A percentile compares a stretch with the other conserved stretches of the same genome.
phyloP scores from a whole-genome alignment of 2,113 vertebrate genomes.

The Xyrauchen texanus region DNA sequence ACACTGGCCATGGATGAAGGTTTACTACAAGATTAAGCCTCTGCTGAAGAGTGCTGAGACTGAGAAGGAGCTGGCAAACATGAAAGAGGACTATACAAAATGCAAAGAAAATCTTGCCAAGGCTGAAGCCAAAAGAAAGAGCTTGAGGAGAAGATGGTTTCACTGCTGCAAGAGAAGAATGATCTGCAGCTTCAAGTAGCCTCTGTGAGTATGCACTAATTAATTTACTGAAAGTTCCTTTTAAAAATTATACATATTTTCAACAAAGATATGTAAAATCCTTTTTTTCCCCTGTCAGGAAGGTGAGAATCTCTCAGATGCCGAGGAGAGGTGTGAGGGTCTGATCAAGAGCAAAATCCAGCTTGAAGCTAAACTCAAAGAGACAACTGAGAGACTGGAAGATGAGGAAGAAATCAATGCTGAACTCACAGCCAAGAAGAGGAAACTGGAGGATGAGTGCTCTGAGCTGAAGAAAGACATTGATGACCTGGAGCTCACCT shows the following conservation, averaged over 20 bases:
- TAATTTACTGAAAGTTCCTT: too few species aligned
- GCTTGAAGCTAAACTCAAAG: conserved; percentile 59
- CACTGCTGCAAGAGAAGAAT: conserved; percentile 53
- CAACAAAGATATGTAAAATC: background rate
- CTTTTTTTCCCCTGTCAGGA: conserved; percentile 51
- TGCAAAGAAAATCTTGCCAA: conserved; percentile 47
- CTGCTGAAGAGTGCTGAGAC: conserved; percentile 58
- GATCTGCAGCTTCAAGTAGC: conserved; percentile 52
- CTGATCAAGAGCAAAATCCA: conserved; percentile 61
- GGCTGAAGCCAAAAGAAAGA: conserved; percentile 51
- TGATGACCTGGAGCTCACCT: conserved; percentile 77
- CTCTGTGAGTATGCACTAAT: conserved; percentile 36
- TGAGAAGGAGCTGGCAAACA: conserved; percentile 48
- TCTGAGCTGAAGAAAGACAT: conserved; percentile 82
- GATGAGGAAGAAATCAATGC: conserved; percentile 78
- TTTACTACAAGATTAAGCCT: conserved; percentile 58
- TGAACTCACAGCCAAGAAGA: conserved; percentile 77
- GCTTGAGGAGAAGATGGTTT: conserved; percentile 52
- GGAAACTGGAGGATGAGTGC: conserved; percentile 81
- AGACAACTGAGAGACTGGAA: conserved; percentile 71
- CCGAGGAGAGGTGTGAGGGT: conserved; percentile 60
- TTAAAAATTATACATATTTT: too few species aligned
- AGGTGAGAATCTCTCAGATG: conserved; percentile 60
- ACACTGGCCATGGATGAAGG: conserved; percentile 58
- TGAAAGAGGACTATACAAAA: conserved; percentile 52